These are phyloP conservation scores for Oncorhynchus kisutch DNA, from an alignment of 2,113 vertebrate genomes.

Conservation along the genomic window DNA sequence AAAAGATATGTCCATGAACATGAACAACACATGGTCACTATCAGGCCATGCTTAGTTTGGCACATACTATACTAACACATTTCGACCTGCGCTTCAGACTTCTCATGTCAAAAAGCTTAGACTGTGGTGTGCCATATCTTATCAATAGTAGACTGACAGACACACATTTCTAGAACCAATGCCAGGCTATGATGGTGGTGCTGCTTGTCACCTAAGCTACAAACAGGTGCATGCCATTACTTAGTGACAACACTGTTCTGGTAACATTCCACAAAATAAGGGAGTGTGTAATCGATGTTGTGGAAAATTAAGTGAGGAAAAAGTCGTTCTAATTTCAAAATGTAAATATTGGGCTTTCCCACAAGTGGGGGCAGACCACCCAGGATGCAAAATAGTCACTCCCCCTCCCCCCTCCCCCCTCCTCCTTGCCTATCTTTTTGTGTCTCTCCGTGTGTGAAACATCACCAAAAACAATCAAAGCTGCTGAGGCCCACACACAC, in stretches of 20 bases:
- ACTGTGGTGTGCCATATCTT: constrained; percentile 16
- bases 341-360: constrained; percentile 87
- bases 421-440: constrained; percentile 73
- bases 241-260: constrained; percentile 16
- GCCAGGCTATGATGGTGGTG: constrained; percentile 22
- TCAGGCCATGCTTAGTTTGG: constrained; percentile 30
- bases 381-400: constrained; percentile 80
- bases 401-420: constrained; percentile 45
- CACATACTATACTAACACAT: constrained; percentile 37
- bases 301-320: constrained; percentile 77
- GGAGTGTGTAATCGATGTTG: constrained; percentile 71
- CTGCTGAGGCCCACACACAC: constrained; percentile 4
- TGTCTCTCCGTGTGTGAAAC: constrained; percentile 54
- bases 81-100: background rate
- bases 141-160: constrained; percentile 35
- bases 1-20: background rate
- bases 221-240: constrained; percentile 71
- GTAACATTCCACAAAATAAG: constrained; percentile 56
- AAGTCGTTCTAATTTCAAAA: constrained; percentile 82
- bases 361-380: constrained; percentile 82
- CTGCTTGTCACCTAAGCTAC: constrained; percentile 35
- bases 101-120: constrained; percentile 13
- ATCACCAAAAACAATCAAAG: constrained; percentile 66
- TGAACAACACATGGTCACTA: constrained; percentile 14
- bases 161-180: constrained; percentile 1